Conservation (phyloP, 2,888 invertebrate genomes). For the Lasioglossum lativentre region DNA sequence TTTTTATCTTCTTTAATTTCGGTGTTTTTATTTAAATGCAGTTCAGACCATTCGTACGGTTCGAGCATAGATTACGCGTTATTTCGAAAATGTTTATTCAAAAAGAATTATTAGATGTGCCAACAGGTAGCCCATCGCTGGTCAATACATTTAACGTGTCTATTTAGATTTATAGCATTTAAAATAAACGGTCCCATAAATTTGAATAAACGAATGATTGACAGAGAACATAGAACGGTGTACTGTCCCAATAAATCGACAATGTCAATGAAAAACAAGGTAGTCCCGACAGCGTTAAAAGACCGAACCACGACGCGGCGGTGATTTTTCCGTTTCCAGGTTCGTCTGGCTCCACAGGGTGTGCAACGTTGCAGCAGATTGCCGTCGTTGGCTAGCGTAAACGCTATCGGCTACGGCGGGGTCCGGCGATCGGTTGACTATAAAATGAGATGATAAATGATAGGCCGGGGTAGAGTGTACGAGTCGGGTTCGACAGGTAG, state of each 20-base stretch:
- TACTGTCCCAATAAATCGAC: background rate
- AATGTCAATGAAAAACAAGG: background rate
- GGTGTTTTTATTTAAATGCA: background rate
- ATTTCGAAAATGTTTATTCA: no score
- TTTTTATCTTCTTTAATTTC: background rate
- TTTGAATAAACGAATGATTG: background rate
- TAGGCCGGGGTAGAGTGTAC: constrained; percentile 74
- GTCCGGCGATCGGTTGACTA: constrained; percentile 71
- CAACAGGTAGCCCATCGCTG: no score
- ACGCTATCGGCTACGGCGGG: constrained; percentile 42
- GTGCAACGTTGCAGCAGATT: background rate
- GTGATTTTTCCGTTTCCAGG: background rate
- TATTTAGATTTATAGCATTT: background rate
- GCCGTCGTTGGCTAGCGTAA: constrained; percentile 31
- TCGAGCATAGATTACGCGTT: no score
- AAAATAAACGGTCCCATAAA: background rate
- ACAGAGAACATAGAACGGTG: background rate
- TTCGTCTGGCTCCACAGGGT: background rate
- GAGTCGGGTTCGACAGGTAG: constrained; percentile 80
- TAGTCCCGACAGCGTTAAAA: background rate
- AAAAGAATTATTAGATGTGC: no score
- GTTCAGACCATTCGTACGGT: background rate
- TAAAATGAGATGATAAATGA: constrained; percentile 80
- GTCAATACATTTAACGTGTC: no score
- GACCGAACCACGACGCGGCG: background rate